phyloP scores from a whole-genome alignment of 2,888 invertebrate genomes.

The Spodoptera exigua region DNA sequence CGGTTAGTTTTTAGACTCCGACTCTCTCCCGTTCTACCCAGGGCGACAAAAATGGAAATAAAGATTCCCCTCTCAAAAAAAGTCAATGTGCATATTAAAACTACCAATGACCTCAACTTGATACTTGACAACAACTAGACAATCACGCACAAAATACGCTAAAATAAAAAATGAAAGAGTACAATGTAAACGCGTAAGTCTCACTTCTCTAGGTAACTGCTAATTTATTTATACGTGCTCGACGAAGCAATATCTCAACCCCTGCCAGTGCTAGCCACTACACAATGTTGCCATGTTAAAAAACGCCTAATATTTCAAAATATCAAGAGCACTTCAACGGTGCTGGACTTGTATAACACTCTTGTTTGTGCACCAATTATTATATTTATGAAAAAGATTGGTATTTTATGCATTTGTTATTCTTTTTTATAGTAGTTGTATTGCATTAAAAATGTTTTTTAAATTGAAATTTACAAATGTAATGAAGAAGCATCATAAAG shows the following conservation, averaged over 20 bases:
- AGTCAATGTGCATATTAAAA: too few relatives aligned
- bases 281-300: constrained; percentile 20
- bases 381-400: background rate
- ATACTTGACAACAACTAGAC: constrained; percentile 19
- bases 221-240: constrained; percentile 57
- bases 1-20: too few relatives aligned
- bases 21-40: too few relatives aligned
- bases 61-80: too few relatives aligned
- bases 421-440: too few relatives aligned
- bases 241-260: constrained; percentile 46
- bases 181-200: constrained; percentile 36
- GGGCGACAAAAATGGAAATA: too few relatives aligned
- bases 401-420: background rate
- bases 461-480: too few relatives aligned
- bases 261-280: constrained; percentile 33
- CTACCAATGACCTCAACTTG: background rate
- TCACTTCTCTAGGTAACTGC: constrained; percentile 29
- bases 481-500: too few relatives aligned
- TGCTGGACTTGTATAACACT: background rate
- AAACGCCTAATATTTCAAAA: constrained; percentile 24
- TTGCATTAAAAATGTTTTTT: too few relatives aligned
- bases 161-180: constrained; percentile 49
- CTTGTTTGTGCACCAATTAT: background rate
- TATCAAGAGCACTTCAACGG: background rate
- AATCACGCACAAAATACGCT: constrained; percentile 7